Conservation (phyloP, 2,888 invertebrate genomes). For the Pristionchus fissidentatus region DNA sequence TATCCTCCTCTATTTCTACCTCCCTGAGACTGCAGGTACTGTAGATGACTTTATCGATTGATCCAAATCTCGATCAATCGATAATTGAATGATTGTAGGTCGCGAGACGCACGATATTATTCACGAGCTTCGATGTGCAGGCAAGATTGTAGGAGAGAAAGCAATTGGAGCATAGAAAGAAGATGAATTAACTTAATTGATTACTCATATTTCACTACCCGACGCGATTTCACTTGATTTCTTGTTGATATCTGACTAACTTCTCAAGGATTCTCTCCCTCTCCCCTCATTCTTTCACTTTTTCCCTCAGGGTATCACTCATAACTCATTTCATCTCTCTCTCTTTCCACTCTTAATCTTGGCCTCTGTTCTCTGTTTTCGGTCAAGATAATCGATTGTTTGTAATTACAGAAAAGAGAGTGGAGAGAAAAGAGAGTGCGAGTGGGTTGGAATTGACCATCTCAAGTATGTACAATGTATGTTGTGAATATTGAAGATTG, state of each 20-base stretch:
- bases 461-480: conserved; percentile 6
- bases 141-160: conserved; percentile 20
- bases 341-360: conserved; percentile 6
- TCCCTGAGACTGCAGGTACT: conserved; percentile 39
- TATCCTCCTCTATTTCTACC: conserved; percentile 37
- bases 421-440: background rate
- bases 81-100: background rate
- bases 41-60: background rate
- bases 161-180: background rate
- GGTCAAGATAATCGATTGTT: conserved; percentile 19
- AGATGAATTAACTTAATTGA: background rate
- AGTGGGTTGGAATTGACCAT: background rate
- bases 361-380: conserved; percentile 22
- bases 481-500: background rate
- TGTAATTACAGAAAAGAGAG: conserved; percentile 1
- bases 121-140: conserved; percentile 30
- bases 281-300: background rate
- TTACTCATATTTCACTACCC: background rate
- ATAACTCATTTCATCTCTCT: background rate
- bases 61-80: background rate
- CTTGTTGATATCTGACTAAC: background rate
- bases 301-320: background rate
- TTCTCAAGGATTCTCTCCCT: background rate
- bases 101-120: conserved; percentile 39
- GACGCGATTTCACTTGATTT: background rate